Evolutionary conservation across 2,113 vertebrate species (phyloP).

Genomic region (Rhabdornis inornatus): DNA sequence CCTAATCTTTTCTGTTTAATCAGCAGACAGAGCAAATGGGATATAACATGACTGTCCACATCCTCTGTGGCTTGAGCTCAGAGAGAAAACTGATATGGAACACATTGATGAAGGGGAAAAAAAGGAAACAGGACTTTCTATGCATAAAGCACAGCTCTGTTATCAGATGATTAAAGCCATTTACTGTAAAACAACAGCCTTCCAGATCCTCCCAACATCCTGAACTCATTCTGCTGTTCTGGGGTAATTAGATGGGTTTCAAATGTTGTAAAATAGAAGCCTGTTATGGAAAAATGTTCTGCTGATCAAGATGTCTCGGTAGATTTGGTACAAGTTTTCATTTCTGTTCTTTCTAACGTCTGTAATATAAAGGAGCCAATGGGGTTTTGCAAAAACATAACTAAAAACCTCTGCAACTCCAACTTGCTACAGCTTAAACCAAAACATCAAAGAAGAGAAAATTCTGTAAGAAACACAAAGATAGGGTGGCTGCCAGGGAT

Average conservation of each 20-base stretch:
- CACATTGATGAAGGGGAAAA: no score
- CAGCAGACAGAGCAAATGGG: not conserved
- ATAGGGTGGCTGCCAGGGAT: not conserved
- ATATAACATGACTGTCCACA: not conserved
- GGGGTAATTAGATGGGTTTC: constrained; percentile 22
- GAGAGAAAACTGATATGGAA: not conserved
- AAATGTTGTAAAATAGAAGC: not conserved
- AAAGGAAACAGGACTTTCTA: not conserved
- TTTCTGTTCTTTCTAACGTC: not conserved
- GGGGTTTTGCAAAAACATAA: not conserved
- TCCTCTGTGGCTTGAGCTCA: not conserved
- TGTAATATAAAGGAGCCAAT: not conserved
- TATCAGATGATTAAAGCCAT: constrained; percentile 29
- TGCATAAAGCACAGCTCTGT: not conserved
- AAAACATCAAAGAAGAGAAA: not conserved
- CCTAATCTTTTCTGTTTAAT: not conserved
- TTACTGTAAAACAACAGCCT: constrained; percentile 24
- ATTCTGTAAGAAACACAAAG: not conserved
- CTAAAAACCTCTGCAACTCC: not conserved
- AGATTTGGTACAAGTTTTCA: not conserved
- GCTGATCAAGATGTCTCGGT: not conserved
- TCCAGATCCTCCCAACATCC: constrained; percentile 36
- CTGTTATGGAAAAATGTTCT: not conserved
- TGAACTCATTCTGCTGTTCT: constrained; percentile 9
- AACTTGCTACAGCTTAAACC: not conserved